Evolutionary conservation across 2,113 vertebrate genomes (phyloP).

Genomic region (Tricholaema leucomelas): DNA sequence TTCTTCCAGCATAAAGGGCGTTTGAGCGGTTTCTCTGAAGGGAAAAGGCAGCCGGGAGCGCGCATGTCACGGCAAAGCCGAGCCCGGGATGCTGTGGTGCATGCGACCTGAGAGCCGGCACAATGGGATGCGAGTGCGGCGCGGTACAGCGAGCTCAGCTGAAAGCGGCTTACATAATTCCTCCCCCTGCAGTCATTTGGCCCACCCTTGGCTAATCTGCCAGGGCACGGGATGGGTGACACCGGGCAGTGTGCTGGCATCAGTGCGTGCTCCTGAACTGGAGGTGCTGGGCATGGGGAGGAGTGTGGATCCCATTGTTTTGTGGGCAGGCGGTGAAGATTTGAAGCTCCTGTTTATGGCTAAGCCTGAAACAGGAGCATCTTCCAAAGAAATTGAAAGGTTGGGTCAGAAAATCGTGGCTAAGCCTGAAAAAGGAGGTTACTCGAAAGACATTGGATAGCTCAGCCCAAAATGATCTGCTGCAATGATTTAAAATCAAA

Average conservation of each 20-base stretch:
- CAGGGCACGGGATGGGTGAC: too few species aligned
- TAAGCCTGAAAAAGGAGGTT: neutral
- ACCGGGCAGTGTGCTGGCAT: too few species aligned
- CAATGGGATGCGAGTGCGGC: neutral
- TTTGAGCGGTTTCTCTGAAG: neutral
- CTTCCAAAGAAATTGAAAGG: neutral
- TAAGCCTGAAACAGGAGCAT: too few species aligned
- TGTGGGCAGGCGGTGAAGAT: neutral
- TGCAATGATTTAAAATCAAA: neutral
- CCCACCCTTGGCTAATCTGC: neutral
- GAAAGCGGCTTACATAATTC: neutral
- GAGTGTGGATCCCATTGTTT: neutral
- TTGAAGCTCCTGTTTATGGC: neutral
- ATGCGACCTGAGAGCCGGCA: neutral
- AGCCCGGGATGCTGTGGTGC: rapidly evolving
- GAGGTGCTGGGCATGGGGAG: neutral
- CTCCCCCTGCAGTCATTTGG: rapidly evolving
- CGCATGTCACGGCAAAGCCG: rapidly evolving
- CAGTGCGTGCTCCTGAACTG: too few species aligned
- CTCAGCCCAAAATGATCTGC: neutral
- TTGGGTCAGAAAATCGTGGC: neutral
- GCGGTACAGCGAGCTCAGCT: neutral
- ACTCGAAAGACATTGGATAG: neutral
- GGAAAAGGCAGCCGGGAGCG: neutral
- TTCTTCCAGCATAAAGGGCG: neutral